A percentile compares a stretch with the other conserved stretches of the same genome.
Evolutionary conservation across 2,797 vertebrate genomes (phyloP).

Genomic region (Ateles fusciceps): DNA sequence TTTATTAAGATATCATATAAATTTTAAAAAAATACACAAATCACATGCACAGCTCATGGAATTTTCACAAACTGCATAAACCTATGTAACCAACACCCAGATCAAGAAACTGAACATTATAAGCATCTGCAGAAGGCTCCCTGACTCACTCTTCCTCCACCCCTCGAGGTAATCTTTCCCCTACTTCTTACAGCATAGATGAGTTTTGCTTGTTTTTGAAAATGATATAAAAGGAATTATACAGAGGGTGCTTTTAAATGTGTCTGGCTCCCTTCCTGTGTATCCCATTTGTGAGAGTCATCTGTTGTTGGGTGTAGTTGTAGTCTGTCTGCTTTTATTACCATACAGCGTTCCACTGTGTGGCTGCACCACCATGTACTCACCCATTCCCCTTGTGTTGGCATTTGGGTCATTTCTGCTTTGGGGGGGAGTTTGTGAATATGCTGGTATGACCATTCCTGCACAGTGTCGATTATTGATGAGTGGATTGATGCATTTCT

Average conservation of each 20-base stretch:
- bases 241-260: neutral
- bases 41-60: neutral
- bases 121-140: neutral
- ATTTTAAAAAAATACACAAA: neutral
- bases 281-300: neutral
- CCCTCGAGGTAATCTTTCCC: neutral
- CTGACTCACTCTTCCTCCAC: neutral
- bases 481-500: constrained; percentile 14
- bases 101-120: neutral
- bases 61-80: neutral
- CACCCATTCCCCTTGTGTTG: neutral
- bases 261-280: too few species aligned
- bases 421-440: neutral
- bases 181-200: neutral
- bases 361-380: too few species aligned
- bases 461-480: neutral
- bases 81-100: neutral
- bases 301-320: neutral
- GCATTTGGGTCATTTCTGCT: neutral
- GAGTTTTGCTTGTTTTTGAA: neutral
- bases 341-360: fast-evolving
- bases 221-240: neutral
- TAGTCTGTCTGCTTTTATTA: neutral
- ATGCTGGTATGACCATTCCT: neutral
- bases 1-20: neutral